Evolutionary conservation across 2,888 invertebrate species (phyloP), one percentile per base, ranked within the genome.

Genomic region (Papilio demoleus): DNA sequence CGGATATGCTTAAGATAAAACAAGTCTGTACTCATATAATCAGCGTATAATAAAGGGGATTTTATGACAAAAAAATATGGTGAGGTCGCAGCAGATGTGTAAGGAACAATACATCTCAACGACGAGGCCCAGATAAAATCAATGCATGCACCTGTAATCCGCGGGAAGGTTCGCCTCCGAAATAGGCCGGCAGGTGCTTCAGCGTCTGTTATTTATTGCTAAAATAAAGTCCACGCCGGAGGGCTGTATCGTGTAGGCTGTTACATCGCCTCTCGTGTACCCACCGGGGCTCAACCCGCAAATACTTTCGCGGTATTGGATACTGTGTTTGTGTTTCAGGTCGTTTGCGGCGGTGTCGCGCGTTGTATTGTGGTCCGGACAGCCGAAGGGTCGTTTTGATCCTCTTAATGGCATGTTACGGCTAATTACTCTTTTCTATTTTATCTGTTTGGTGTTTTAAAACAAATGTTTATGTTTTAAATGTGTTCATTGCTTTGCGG

Each of bases 181-280:
- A 45, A 62, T 62, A 47, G 58, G 40, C 38, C 53, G 31, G 65
- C 60, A 69, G 75, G 78, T 75, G 79, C 77, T 79, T 72, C 79
- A 22, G 24, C 36, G 77, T 76, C 77, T 73, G 77, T 83, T 81
- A 84, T 85, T 83, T 84, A 85, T 84, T 80, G 79, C 80, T 78
- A 82, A 81, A 80, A 81, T 80, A 79, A 81, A 77, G 76, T 76
- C 73, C 69, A 66, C 31, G 67, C 72, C 71, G 64, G 45, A 70
- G 67, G 75, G 73, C 70, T 70, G 68, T 70, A 68, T 68, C 47
- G 50, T 11, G 19, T 45, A 45, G 58, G 38, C 59, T 12, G 59
- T 38, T 50, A 17, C 63, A 68, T 68, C 34, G 59, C 34, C 61
- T 36, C 40, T 31, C 53, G 17, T 22, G 8, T 11, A 68, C 72